Evolutionary conservation across 2,797 vertebrate genomes (phyloP).

Genomic region (Lagodon rhomboides): DNA sequence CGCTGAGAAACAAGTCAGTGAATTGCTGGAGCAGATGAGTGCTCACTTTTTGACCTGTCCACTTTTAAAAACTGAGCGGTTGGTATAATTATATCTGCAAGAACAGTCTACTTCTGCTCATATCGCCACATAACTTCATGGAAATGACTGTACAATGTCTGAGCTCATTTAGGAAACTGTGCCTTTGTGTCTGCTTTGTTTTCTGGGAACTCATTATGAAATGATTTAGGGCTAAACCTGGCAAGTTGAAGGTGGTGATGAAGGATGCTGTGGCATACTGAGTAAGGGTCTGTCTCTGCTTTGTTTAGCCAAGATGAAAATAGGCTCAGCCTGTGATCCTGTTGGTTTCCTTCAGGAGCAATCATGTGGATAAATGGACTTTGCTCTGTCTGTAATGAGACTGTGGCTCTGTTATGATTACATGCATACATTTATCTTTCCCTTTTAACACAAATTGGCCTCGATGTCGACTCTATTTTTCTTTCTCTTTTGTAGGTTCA

Average conservation of each 20-base stretch:
- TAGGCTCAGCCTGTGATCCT: constrained; percentile 33
- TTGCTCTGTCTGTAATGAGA: constrained; percentile 19
- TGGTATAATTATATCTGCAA: neutral
- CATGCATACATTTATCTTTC: constrained; percentile 18
- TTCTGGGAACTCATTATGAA: constrained; percentile 58
- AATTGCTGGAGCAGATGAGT: too few species aligned
- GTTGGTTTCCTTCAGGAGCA: constrained; percentile 28
- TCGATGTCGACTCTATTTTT: neutral
- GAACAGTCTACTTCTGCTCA: constrained; percentile 12
- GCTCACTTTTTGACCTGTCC: constrained; percentile 6
- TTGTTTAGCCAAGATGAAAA: constrained; percentile 56
- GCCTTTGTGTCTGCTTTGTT: constrained; percentile 15
- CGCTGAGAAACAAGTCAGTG: too few species aligned
- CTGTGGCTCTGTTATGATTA: constrained; percentile 43
- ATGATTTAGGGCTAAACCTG: constrained; percentile 34
- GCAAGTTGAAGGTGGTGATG: constrained; percentile 26
- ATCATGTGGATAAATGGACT: constrained; percentile 42
- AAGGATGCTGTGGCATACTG: constrained; percentile 44
- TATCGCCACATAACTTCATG: constrained; percentile 2
- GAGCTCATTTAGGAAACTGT: constrained; percentile 31
- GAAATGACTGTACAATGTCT: constrained; percentile 32
- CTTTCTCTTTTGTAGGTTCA: neutral
- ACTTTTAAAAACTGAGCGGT: constrained; percentile 11
- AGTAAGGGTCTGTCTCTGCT: constrained; percentile 37
- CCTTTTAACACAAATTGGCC: neutral